phyloP scores from a whole-genome alignment of 2,888 invertebrate species.

The Synanthedon formicaeformis region DNA sequence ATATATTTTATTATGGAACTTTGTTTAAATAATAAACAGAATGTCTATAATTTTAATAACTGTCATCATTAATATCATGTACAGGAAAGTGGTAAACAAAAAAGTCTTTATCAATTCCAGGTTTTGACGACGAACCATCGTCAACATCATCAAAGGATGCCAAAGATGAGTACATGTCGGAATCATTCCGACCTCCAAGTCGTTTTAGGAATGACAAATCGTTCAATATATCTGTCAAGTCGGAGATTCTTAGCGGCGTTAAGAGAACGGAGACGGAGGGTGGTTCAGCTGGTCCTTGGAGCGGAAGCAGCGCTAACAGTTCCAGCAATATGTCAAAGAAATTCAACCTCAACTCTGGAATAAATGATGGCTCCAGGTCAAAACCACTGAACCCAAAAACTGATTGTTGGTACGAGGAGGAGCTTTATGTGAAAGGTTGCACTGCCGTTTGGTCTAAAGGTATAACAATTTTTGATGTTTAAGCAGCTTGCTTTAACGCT shows the following conservation, averaged over 20 bases:
- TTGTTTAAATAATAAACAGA: too few species aligned
- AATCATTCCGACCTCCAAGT: conserved; percentile 50
- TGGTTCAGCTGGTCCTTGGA: conserved; percentile 34
- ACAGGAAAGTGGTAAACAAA: background rate
- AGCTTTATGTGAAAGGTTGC: conserved; percentile 86
- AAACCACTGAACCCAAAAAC: conserved; percentile 47
- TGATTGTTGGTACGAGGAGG: conserved; percentile 79
- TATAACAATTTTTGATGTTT: conserved; percentile 12
- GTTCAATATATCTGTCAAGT: conserved; percentile 58
- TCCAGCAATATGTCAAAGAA: conserved; percentile 61
- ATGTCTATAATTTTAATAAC: too few species aligned
- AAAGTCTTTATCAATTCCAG: conserved; percentile 19
- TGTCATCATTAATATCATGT: too few species aligned
- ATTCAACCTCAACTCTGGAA: conserved; percentile 36
- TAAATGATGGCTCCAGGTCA: conserved; percentile 20
- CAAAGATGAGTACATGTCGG: conserved; percentile 44
- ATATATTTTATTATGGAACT: too few species aligned
- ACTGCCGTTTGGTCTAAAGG: conserved; percentile 86
- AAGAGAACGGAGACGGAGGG: conserved; percentile 38
- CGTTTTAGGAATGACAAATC: conserved; percentile 42
- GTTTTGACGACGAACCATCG: conserved; percentile 33
- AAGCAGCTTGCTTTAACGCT: too few species aligned
- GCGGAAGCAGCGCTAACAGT: conserved; percentile 49
- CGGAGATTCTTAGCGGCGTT: conserved; percentile 36
- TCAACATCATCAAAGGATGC: conserved; percentile 29